Conservation (phyloP, 2,797 vertebrate genomes). For the Helicolenus hilgendorfi region DNA sequence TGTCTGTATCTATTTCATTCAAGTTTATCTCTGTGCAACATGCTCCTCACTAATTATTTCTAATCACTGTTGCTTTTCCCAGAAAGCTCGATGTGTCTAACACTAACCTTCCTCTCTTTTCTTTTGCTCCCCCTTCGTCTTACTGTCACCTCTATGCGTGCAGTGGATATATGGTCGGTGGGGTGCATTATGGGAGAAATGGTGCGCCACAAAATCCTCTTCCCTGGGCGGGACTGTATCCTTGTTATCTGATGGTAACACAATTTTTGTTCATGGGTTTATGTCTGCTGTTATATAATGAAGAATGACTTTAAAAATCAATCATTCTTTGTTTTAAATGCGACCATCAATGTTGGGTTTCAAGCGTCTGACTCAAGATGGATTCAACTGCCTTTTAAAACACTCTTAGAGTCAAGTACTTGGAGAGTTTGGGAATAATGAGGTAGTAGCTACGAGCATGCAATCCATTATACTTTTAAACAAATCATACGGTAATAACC, state of each 20-base stretch:
- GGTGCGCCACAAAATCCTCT: conserved; percentile 96
- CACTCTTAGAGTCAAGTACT: neutral
- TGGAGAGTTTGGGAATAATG: neutral
- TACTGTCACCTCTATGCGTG: conserved; percentile 89
- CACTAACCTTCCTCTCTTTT: conserved; percentile 71
- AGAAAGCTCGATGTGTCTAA: conserved; percentile 51
- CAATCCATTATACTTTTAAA: neutral
- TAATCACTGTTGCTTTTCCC: conserved; percentile 70
- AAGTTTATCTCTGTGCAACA: conserved; percentile 36
- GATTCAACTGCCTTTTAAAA: neutral
- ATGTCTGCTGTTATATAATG: neutral
- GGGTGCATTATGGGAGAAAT: conserved; percentile 98
- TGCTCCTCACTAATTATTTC: conserved; percentile 57
- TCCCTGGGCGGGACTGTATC: conserved; percentile 95
- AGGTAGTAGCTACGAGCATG: accelerated
- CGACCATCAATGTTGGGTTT: neutral
- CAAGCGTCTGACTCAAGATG: neutral
- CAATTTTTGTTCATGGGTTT: conserved; percentile 4
- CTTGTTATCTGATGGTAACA: conserved; percentile 80
- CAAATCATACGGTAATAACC: neutral
- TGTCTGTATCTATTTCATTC: conserved; percentile 45
- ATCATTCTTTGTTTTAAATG: neutral
- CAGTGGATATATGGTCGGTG: conserved; percentile 97
- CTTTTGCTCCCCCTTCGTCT: conserved; percentile 79
- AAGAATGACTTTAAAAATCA: neutral